A percentile compares a stretch with the other conserved stretches of the same genome.
These are phyloP conservation scores for Calyptommatus sinebrachiatus DNA, from an alignment of 2,113 vertebrate genomes.

Conservation along the genomic window DNA sequence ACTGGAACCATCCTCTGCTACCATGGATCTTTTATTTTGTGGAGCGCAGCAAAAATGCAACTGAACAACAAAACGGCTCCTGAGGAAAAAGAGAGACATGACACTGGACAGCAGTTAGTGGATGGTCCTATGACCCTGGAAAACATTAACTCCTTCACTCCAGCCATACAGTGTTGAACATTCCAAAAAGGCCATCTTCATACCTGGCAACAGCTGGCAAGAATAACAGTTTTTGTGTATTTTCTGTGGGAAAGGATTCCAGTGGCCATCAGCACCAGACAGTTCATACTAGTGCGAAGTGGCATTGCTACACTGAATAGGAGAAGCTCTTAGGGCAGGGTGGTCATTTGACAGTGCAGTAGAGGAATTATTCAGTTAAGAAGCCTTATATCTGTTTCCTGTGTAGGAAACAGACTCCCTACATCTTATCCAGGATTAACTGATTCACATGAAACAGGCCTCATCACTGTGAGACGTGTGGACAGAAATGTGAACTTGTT, in stretches of 20 bases:
- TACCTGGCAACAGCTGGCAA: neutral
- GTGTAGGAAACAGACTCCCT: constrained; percentile 6
- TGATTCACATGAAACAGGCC: constrained; percentile 3
- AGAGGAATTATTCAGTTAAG: neutral
- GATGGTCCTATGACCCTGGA: no score
- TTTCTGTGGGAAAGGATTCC: constrained; percentile 5
- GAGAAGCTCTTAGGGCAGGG: neutral
- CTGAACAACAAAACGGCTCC: no score
- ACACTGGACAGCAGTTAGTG: no score
- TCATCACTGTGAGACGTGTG: neutral
- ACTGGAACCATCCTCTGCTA: no score
- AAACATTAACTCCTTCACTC: no score
- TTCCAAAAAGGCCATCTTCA: neutral
- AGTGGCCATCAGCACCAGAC: neutral
- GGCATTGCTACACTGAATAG: neutral
- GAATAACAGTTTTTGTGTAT: neutral
- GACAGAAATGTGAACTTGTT: neutral
- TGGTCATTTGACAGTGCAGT: neutral
- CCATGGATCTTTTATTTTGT: no score
- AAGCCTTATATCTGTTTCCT: neutral
- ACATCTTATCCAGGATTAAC: constrained; percentile 7
- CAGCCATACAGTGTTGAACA: no score
- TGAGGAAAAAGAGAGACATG: neutral
- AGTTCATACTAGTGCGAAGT: neutral
- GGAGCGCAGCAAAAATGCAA: no score